A percentile compares a stretch with the other conserved stretches of the same genome.
Evolutionary conservation across 2,113 vertebrate species (phyloP).

Genomic region (Salminus brasiliensis): DNA sequence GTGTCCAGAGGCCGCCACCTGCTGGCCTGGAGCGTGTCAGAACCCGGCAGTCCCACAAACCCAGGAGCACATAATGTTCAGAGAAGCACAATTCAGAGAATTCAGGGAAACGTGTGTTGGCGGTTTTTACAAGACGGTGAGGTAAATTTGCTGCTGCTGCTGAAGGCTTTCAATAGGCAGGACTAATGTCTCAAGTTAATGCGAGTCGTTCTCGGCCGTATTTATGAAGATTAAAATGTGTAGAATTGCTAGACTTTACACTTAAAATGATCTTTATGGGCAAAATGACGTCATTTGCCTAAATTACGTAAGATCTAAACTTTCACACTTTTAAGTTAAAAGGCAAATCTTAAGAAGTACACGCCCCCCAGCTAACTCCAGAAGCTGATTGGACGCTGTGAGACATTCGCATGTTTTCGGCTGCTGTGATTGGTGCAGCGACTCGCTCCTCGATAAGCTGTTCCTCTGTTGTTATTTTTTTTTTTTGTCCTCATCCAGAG

Average conservation of each 20-base stretch:
- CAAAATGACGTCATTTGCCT: no score
- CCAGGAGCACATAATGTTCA: not conserved
- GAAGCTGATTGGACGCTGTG: slow-evolving; percentile 36
- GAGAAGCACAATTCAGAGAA: not conserved
- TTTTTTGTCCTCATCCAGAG: not conserved
- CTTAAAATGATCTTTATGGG: no score
- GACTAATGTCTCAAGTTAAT: no score
- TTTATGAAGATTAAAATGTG: no score
- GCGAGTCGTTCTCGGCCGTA: no score
- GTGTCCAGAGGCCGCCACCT: slow-evolving; percentile 10
- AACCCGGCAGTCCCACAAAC: no score
- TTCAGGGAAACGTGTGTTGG: no score
- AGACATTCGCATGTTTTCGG: not conserved
- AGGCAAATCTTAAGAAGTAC: slow-evolving; percentile 1
- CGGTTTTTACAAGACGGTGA: no score
- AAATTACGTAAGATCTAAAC: no score
- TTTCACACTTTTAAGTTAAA: not conserved
- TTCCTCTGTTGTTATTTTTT: not conserved
- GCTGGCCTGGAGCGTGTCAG: slow-evolving; percentile 7
- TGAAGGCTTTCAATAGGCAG: no score
- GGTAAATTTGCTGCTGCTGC: no score
- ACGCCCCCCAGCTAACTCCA: not conserved
- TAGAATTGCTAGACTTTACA: no score
- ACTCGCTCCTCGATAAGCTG: not conserved
- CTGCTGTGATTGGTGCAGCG: slow-evolving; percentile 43